Base-by-base conservation (phyloP, 2,888 invertebrate genomes). In the Cyclophora albipunctata region DNA sequence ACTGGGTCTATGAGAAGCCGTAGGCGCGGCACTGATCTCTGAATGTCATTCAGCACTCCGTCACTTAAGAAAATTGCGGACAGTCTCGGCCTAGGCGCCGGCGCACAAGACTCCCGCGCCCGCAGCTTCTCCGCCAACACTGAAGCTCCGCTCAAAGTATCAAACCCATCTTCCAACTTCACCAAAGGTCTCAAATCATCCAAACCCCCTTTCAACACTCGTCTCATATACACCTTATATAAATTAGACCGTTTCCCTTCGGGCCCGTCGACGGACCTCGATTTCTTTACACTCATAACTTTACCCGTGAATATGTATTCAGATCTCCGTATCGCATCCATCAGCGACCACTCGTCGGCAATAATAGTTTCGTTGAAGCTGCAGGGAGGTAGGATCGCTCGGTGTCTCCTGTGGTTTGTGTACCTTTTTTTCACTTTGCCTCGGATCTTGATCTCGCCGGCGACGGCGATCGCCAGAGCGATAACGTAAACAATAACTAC, bases 301-400 rank as follows among this genome's bases (percentile, higher is more conserved):
- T 89, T 89, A 40, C 79, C 89, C 34, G 89, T 89, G 74, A 89
- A 89, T 70, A 89, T 89, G 66, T 79, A 89, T 70, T 85, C 84
- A 3, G 89, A 87, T 63, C 81, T 81, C 51, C 79, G 78, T 78
- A 89, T 89, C 71, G 87, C 86, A 54, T 82, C 84, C 81, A 87
- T 83, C 76, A 89, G 67, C 54, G 89, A 77, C 82, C 86, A 84
- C 74, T 87, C 85, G 66, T 89, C 86, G 62, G 85, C 82, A 53
- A 89, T 84, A 63, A 89, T 79, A 54, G 86, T 86, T 70, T 85
- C 84, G 71, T 89, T 89, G 78, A 89, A 89, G 65, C 73, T 77
- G 66, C 89, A 89, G 35, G 83, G 79, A 52, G 87, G 87, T 59
- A 83, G 68, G 44, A 82, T 73, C 44, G 80, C 87, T 54, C 88